A percentile compares a stretch with the other conserved stretches of the same genome.
Evolutionary conservation across 2,888 invertebrate species (phyloP).

Genomic region (Xylophagus ater): DNA sequence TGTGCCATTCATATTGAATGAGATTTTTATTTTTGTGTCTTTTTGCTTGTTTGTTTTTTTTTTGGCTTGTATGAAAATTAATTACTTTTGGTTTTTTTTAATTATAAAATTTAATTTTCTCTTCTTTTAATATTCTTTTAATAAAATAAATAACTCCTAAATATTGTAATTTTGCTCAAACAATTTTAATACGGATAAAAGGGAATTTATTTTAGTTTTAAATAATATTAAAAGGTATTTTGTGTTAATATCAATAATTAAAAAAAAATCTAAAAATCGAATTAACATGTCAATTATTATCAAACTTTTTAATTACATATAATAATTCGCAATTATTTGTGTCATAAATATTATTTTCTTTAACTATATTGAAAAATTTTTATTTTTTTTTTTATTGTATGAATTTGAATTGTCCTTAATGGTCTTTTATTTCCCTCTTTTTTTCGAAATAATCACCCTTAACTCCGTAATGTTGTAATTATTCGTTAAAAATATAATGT

Average conservation of each 20-base stretch:
- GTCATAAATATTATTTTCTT: background rate
- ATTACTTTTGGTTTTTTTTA: background rate
- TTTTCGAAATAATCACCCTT: background rate
- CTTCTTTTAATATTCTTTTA: background rate
- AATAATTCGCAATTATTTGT: background rate
- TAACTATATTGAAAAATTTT: background rate
- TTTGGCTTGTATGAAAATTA: background rate
- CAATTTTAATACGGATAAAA: background rate
- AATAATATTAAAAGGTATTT: no score
- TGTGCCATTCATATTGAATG: conserved; percentile 18
- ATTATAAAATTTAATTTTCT: background rate
- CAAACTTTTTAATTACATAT: no score
- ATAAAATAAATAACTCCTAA: background rate
- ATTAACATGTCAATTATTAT: no score
- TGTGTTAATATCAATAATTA: no score
- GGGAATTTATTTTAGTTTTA: background rate
- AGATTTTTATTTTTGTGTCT: conserved; percentile 11
- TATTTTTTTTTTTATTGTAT: background rate
- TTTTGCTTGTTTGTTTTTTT: background rate
- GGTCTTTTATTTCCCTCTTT: background rate
- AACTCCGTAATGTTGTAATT: conserved; percentile 1
- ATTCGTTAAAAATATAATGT: background rate
- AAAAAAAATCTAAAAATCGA: no score
- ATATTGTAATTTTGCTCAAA: background rate
- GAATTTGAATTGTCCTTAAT: background rate